A percentile compares a stretch with the other conserved stretches of the same genome.
These are phyloP conservation scores for Cochlearius cochlearius DNA, from an alignment of 2,113 vertebrate genomes.

Conservation along the genomic window DNA sequence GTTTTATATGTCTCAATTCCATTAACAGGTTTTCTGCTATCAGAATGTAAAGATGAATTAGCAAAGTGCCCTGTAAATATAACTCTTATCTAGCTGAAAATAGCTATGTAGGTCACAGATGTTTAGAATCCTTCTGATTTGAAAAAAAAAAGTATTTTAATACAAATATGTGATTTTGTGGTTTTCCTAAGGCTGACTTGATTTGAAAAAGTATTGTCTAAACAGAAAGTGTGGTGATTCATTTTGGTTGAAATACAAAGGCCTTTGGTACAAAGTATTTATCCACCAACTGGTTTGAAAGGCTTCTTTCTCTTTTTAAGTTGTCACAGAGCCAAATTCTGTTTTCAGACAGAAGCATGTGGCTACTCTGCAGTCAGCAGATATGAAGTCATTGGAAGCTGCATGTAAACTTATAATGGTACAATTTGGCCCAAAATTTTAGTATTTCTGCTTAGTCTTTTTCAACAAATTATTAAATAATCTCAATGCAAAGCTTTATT, in stretches of 20 bases:
- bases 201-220: not conserved
- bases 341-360: not conserved
- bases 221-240: not conserved
- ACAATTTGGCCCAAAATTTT: not conserved
- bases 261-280: constrained; percentile 5
- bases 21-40: not conserved
- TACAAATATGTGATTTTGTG: not conserved
- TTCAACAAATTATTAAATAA: not conserved
- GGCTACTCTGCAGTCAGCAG: not conserved
- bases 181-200: not conserved
- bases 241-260: not conserved
- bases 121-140: not conserved
- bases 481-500: not conserved
- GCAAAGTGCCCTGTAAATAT: not conserved
- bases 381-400: not conserved
- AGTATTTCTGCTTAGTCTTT: not conserved
- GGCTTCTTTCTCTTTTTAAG: not conserved
- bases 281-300: not conserved
- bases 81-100: not conserved
- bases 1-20: not conserved
- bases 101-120: not conserved
- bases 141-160: not conserved
- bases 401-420: not conserved
- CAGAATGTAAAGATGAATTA: not conserved
- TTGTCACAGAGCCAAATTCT: not conserved